Evolutionary conservation across 2,113 vertebrate species (phyloP).

Genomic region (Rhadina sibilatrix): DNA sequence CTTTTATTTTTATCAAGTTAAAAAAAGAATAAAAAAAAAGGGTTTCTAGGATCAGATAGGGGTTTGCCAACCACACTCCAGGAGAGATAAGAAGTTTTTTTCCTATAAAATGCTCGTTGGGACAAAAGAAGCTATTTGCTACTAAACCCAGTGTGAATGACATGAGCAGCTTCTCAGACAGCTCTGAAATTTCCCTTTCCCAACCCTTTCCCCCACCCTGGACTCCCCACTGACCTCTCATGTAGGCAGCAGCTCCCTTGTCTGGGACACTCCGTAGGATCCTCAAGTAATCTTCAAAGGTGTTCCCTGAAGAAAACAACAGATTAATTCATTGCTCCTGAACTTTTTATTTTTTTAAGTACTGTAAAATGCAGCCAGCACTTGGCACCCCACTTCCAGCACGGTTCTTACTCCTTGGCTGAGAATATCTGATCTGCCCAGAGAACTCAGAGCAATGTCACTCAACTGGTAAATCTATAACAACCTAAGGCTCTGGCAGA

Average conservation of each 20-base stretch:
- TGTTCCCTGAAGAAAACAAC: slow-evolving; percentile 59
- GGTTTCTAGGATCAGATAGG: neutral
- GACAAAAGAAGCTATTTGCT: neutral
- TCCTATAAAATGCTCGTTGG: neutral
- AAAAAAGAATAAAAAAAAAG: neutral
- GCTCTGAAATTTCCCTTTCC: neutral
- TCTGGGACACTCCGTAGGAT: slow-evolving; percentile 13
- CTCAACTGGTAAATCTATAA: neutral
- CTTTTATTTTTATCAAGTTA: too few relatives aligned
- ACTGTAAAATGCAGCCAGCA: neutral
- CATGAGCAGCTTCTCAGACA: neutral
- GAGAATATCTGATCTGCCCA: neutral
- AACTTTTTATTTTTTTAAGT: neutral
- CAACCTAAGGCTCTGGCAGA: neutral
- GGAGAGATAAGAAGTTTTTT: neutral
- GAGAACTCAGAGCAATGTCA: neutral
- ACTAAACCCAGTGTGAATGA: neutral
- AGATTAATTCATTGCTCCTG: neutral
- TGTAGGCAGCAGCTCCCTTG: slow-evolving; percentile 60
- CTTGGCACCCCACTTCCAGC: neutral
- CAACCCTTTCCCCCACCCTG: neutral
- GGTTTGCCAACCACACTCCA: neutral
- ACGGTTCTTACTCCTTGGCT: neutral
- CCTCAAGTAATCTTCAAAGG: slow-evolving; percentile 49
- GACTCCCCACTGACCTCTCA: slow-evolving; percentile 71